Evolutionary conservation across 2,888 invertebrate species (phyloP).

Genomic region (Neoascia interrupta): DNA sequence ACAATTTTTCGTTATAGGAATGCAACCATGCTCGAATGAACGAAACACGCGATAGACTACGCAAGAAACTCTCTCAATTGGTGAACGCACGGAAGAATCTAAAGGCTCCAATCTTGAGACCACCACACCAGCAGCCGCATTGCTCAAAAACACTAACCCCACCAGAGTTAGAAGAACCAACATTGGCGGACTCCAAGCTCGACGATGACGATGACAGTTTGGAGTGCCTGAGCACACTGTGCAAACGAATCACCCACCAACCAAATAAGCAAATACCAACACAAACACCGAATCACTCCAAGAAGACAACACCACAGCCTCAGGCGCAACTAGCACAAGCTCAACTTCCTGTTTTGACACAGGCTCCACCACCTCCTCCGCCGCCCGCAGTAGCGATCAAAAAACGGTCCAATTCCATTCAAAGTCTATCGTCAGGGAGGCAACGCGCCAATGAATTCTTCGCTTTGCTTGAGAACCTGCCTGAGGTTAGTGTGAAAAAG

Average conservation of each 20-base stretch:
- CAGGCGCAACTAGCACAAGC: conserved; percentile 42
- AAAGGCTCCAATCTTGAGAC: conserved; percentile 69
- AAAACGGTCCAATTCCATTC: conserved; percentile 32
- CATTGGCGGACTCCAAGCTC: conserved; percentile 68
- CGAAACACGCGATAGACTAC: conserved; percentile 79
- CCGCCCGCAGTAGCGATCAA: conserved; percentile 15
- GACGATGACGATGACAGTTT: conserved; percentile 75
- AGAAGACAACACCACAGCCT: conserved; percentile 35
- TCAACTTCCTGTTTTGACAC: conserved; percentile 42
- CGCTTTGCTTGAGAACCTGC: conserved; percentile 74
- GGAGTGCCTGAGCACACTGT: conserved; percentile 75
- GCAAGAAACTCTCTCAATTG: conserved; percentile 78
- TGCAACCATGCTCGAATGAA: conserved; percentile 79
- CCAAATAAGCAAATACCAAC: conserved; percentile 46
- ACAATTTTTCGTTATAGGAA: conserved; percentile 71
- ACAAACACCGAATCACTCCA: conserved; percentile 47
- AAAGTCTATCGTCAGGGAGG: conserved; percentile 39
- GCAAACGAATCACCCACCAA: conserved; percentile 74
- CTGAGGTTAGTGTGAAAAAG: conserved; percentile 74
- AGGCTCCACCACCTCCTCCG: conserved; percentile 32
- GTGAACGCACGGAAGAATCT: conserved; percentile 76
- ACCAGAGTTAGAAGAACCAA: conserved; percentile 51
- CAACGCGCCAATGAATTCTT: conserved; percentile 77
- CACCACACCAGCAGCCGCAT: conserved; percentile 53
- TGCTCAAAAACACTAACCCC: conserved; percentile 51